These are phyloP conservation scores for Hippocampus guttulatus DNA, from an alignment of 2,113 vertebrate genomes.

Conservation along the genomic window DNA sequence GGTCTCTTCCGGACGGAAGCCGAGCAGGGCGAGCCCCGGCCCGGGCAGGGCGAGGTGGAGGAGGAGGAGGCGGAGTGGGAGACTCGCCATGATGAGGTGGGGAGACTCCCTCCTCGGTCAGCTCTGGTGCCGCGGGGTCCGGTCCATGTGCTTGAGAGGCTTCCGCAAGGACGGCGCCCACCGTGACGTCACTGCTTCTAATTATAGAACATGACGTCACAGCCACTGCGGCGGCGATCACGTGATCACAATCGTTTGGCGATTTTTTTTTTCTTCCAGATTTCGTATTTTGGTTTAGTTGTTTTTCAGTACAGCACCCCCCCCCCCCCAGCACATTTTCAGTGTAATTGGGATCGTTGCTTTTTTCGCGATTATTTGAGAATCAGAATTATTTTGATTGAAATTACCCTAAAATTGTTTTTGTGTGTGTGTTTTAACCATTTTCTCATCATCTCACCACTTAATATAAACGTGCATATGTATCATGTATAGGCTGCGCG, in stretches of 20 bases:
- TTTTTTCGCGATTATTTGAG: no score
- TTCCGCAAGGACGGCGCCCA: background rate
- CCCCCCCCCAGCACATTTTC: no score
- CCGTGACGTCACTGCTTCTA: slow-evolving; percentile 11
- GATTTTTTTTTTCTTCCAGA: no score
- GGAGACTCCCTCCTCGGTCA: slow-evolving; percentile 36
- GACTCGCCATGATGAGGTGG: slow-evolving; percentile 68
- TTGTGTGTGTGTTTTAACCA: no score
- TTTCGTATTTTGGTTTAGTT: no score
- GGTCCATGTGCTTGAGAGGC: slow-evolving; percentile 50
- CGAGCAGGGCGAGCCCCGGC: slow-evolving; percentile 74
- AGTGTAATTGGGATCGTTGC: no score
- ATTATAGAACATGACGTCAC: background rate
- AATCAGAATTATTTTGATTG: no score
- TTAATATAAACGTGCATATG: no score
- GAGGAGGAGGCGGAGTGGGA: slow-evolving; percentile 72
- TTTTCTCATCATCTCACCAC: no score
- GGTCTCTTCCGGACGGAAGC: slow-evolving; percentile 86
- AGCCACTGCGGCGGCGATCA: background rate
- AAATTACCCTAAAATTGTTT: no score
- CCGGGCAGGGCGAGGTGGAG: slow-evolving; percentile 69
- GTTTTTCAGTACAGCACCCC: no score
- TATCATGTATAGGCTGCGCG: no score
- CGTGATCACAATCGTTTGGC: background rate
- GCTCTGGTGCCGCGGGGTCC: slow-evolving; percentile 63